A percentile compares a stretch with the other conserved stretches of the same genome.
phyloP scores from a whole-genome alignment of 2,797 vertebrate genomes.

The Centroberyx gerrardi region DNA sequence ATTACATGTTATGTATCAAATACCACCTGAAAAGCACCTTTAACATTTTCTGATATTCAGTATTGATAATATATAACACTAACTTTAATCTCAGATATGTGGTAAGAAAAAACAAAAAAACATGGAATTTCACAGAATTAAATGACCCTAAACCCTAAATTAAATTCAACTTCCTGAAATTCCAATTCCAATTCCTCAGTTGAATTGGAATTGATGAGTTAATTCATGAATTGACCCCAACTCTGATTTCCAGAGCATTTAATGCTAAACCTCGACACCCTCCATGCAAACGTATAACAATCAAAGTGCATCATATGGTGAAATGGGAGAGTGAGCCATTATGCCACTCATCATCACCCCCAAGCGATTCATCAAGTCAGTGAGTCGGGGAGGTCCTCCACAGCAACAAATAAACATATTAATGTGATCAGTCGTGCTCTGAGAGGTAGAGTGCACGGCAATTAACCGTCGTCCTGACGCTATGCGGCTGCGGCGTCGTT shows the following conservation, averaged over 20 bases:
- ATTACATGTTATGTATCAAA: too few relatives aligned
- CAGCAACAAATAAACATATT: constrained; percentile 77
- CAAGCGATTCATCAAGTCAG: constrained; percentile 56
- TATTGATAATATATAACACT: too few relatives aligned
- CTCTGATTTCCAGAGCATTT: constrained; percentile 41
- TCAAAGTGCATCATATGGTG: constrained; percentile 60
- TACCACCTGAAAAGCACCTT: too few relatives aligned
- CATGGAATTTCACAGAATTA: too few relatives aligned
- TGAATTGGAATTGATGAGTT: too few relatives aligned
- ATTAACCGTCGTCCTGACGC: constrained; percentile 75
- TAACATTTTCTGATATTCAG: too few relatives aligned
- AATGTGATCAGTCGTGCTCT: constrained; percentile 71
- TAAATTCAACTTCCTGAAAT: too few relatives aligned
- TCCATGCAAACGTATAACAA: constrained; percentile 36
- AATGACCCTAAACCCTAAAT: too few relatives aligned
- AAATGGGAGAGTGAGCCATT: constrained; percentile 54
- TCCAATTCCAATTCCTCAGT: too few relatives aligned
- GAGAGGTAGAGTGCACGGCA: constrained; percentile 60
- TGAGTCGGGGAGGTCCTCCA: constrained; percentile 59
- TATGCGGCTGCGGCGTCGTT: constrained; percentile 44
- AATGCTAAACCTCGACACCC: constrained; percentile 45
- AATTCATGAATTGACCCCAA: too few relatives aligned
- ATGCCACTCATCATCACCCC: constrained; percentile 47
- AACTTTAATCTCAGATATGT: too few relatives aligned
- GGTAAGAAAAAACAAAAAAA: too few relatives aligned